Base-by-base conservation (phyloP, 2,888 invertebrate species). In the Acrobasis suavella region DNA sequence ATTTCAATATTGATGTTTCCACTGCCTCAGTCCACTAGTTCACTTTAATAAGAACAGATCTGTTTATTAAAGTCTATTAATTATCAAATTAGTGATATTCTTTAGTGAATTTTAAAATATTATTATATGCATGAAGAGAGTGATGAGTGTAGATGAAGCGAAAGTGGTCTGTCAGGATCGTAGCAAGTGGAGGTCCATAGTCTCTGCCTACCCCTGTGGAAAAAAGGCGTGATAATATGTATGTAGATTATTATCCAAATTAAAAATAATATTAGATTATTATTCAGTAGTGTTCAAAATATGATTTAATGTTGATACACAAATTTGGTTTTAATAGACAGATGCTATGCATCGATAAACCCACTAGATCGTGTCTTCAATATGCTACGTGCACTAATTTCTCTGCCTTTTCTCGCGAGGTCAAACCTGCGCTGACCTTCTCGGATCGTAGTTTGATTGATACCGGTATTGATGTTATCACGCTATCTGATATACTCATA, bases 1-100 rank as follows among this genome's bases (percentile, higher is more conserved):
- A 70, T 72, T 74, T 66, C 64, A 78, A 82, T 83, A 84, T 81
- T 83, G 82, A 83, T 77, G 81, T 79, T 82, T 80, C 77, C 72
- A 74, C 72, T 67, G 67, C 69, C 75, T 77, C 78, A 82, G 80
- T 83, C 71, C 73, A 72, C 68, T 66, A 69, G 67, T 71, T 72
- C 67, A 69, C 70, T 71, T 69, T 72, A 65, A 69, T 63, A 70
- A 74, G 67, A 73, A 65, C 69, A 69, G 64, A 60, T 65, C 67
- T 68, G 68, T 61, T n/a, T 39, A 37, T 39, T 42, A 7, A 67
- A 67, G 67, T 61, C 12, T 32, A 37, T 39, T 42, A n/a, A n/a
- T 51, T 32, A 12, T 50, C n/a, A 2, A 38, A 37, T n/a, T 12
- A 7, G 22, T 22, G 14, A 37, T 38, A 14, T 12, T 54, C 15